Evolutionary conservation across 2,113 vertebrate genomes (phyloP).

Genomic region (Polypterus bichir): DNA sequence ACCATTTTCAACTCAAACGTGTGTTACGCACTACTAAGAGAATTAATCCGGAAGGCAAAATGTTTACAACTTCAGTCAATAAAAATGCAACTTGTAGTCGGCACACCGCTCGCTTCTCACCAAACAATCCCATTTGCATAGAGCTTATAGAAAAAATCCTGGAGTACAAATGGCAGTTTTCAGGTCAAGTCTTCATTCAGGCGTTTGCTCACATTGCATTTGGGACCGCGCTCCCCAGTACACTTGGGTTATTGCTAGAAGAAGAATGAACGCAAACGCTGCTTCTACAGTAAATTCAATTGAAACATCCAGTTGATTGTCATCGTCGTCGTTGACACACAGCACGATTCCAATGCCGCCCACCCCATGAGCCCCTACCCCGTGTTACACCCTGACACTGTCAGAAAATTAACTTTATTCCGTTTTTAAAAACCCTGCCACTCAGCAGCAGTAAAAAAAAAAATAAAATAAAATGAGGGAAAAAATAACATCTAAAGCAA

Average conservation of each 20-base stretch:
- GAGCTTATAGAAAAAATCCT: conserved; percentile 22
- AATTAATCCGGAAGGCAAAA: too few species aligned
- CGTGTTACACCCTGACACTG: conserved; percentile 34
- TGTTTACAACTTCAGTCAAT: too few species aligned
- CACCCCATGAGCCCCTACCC: conserved; percentile 17
- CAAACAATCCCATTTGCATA: conserved; percentile 36
- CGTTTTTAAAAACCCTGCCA: conserved; percentile 34
- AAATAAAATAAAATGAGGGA: conserved; percentile 18
- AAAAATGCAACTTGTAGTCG: too few species aligned
- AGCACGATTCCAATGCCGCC: conserved; percentile 18
- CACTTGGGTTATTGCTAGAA: conserved; percentile 28
- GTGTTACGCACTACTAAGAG: too few species aligned
- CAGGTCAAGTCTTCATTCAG: conserved; percentile 23
- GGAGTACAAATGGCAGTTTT: conserved; percentile 15
- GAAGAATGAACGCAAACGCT: conserved; percentile 18
- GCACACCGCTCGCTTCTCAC: conserved; percentile 13
- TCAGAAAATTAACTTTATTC: conserved; percentile 17
- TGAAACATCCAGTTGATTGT: conserved; percentile 36
- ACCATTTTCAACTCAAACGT: too few species aligned
- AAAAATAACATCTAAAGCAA: conserved; percentile 32
- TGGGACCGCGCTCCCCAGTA: conserved; percentile 16
- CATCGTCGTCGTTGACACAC: conserved; percentile 14
- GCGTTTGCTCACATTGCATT: conserved; percentile 18
- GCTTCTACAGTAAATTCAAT: conserved; percentile 6
- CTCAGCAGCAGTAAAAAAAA: conserved; percentile 53